phyloP scores from a whole-genome alignment of 1,140 invertebrate genomes.

The Acromyrmex charruanus region DNA sequence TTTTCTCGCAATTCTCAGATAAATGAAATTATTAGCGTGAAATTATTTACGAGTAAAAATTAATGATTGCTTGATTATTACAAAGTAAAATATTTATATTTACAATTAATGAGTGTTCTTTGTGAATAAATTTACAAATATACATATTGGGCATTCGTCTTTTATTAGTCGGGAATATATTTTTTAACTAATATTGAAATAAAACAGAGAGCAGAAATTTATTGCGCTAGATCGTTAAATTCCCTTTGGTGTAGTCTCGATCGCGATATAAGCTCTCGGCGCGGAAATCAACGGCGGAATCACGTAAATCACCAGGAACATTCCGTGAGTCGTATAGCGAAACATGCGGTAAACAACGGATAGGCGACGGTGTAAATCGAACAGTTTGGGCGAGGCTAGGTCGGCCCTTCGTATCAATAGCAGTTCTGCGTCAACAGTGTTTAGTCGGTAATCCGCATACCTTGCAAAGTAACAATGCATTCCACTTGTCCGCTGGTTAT shows the following conservation, averaged over 20 bases:
- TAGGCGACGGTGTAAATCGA: slow-evolving; percentile 46
- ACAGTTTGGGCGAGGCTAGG: slow-evolving; percentile 56
- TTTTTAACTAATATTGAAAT: background rate
- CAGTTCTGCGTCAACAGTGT: slow-evolving; percentile 67
- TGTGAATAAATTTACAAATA: background rate
- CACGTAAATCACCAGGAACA: slow-evolving; percentile 59
- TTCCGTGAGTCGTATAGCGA: slow-evolving; percentile 11
- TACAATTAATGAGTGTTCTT: background rate
- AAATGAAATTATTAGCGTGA: background rate
- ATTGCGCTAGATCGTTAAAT: background rate
- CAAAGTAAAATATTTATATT: slow-evolving; percentile 2
- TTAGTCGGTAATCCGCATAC: slow-evolving; percentile 76
- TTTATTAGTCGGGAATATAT: background rate
- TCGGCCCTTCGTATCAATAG: slow-evolving; percentile 67
- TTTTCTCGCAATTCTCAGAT: background rate
- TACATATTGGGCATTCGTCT: background rate
- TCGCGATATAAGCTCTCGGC: slow-evolving; percentile 29
- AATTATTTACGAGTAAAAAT: background rate
- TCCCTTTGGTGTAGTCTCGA: background rate
- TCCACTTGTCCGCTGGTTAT: slow-evolving; percentile 60
- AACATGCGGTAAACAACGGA: slow-evolving; percentile 48
- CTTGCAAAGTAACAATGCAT: slow-evolving; percentile 66
- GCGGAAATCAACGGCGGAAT: slow-evolving; percentile 31
- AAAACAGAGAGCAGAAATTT: background rate
- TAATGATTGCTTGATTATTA: background rate